Conservation (phyloP, 2,113 vertebrate genomes). For the Lophura nycthemera region DNA sequence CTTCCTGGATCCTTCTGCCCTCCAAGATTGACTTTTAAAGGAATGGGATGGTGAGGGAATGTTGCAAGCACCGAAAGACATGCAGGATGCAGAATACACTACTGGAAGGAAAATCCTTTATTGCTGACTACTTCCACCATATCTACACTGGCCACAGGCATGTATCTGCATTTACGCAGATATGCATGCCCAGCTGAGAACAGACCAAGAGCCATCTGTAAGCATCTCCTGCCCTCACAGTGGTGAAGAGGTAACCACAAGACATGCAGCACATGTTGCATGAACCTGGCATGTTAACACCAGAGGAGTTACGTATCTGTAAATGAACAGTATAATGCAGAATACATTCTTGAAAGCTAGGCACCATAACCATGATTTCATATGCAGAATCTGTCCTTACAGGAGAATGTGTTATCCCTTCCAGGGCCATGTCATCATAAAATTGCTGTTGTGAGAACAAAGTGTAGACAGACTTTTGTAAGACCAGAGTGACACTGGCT, state of each 20-base stretch:
- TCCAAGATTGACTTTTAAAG: no score
- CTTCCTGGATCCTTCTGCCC: no score
- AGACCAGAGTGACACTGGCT: neutral
- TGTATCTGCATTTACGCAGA: neutral
- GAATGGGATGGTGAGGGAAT: neutral
- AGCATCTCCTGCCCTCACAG: neutral
- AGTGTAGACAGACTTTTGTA: neutral
- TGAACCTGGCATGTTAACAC: neutral
- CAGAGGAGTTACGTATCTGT: neutral
- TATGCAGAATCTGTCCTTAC: neutral
- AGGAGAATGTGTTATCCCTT: neutral
- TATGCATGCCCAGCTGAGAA: neutral
- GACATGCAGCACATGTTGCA: neutral
- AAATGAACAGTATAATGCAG: neutral
- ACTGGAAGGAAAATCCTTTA: neutral
- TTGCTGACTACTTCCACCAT: neutral
- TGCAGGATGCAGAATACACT: neutral
- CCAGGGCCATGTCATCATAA: neutral
- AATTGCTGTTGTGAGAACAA: neutral
- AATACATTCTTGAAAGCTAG: neutral
- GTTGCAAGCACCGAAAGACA: neutral
- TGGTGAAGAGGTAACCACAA: neutral
- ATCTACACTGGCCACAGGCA: neutral
- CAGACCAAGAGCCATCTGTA: neutral
- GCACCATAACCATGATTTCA: neutral